Base-by-base conservation (phyloP, 2,888 invertebrate genomes). In the Prenolepis imparis region DNA sequence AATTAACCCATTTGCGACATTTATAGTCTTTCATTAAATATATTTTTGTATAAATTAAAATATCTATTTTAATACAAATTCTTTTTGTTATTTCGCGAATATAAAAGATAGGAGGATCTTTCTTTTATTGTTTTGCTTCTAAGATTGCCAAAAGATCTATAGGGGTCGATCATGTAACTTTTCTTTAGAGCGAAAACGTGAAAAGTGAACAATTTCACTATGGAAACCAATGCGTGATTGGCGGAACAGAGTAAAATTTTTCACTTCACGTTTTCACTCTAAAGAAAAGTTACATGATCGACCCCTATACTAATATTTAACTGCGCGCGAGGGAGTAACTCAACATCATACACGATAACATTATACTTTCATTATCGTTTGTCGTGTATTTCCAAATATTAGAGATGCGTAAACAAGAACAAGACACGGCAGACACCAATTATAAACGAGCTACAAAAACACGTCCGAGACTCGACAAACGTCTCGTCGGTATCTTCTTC, bases 391-490 rank as follows among this genome's bases (percentile, higher is more conserved):
- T 80, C 15, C 67, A 77, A 77, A 77, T 77, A n/a, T 77, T 72
- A 36, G 78, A 70, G 78, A 80, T 80, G 59, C 36, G 36, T 80
- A 80, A 44, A 80, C 48, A 70, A 72, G 78, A 67, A 44, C 12
- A 70, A 70, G 36, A 78, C 68, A 78, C 68, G 77, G 18, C 24
- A 70, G 68, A 78, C 48, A 72, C 12, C 72, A 72, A 80, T 72
- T 72, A 72, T 70, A 80, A 80, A 80, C 12, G 48, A 32, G 32
- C 72, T 80, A 72, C 72, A 80, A 80, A 77, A 80, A 80, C 59
- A 44, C 59, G 59, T 70, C 52, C 8, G 52, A 59, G 57, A 78
- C 44, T 80, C 36, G 36, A 72, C 36, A 72, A 44, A 67, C 24
- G 24, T 28, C 28, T 67, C 36, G 21, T 61, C 72, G 18, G 21